Conservation (phyloP, 1,140 invertebrate species). For the Teleogryllus occipitalis region DNA sequence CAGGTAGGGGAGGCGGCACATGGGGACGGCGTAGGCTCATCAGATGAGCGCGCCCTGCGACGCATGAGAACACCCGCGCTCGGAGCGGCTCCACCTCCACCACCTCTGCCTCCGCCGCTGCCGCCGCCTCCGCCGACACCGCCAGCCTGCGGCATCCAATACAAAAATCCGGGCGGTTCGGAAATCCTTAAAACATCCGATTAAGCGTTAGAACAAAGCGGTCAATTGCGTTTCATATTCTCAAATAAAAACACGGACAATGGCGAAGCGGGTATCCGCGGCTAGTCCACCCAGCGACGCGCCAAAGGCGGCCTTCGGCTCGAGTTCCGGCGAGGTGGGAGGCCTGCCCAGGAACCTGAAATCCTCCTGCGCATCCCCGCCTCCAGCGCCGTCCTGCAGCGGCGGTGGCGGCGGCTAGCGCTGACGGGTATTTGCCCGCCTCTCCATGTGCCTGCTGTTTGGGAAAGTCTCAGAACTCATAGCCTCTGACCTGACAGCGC, state of each 20-base stretch:
- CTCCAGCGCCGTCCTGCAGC: neutral
- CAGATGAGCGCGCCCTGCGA: neutral
- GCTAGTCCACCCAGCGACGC: neutral
- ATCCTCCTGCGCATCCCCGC: neutral
- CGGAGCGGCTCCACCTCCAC: neutral
- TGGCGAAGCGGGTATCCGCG: neutral
- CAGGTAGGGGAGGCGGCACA: neutral
- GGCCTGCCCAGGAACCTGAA: neutral
- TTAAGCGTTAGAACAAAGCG: constrained; percentile 4
- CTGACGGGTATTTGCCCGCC: neutral
- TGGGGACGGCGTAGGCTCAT: no score
- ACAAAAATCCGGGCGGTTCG: neutral
- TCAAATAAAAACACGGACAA: neutral
- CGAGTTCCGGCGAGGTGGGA: neutral
- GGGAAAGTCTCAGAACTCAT: neutral
- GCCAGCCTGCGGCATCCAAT: neutral
- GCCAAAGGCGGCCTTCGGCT: neutral
- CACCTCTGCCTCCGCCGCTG: neutral
- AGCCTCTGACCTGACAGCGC: neutral
- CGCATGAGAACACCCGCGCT: neutral
- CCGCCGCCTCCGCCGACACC: no score
- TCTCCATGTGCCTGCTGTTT: neutral
- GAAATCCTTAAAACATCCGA: constrained; percentile 1
- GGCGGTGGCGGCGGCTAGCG: no score
- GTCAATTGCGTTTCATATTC: constrained; percentile 4